phyloP scores from a whole-genome alignment of 2,113 vertebrate genomes.

The Sardina pilchardus region DNA sequence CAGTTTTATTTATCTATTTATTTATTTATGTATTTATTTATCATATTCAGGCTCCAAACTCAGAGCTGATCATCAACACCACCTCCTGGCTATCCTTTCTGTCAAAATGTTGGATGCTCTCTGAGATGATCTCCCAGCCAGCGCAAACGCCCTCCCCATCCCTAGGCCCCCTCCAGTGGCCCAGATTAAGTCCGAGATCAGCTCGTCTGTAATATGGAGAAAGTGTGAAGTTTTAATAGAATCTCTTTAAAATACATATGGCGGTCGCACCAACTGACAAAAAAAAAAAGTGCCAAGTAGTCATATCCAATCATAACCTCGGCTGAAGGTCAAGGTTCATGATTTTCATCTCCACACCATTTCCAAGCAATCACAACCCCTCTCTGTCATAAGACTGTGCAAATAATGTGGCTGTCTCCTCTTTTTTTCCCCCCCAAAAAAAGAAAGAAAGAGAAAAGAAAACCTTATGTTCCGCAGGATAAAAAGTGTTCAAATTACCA shows the following conservation, averaged over 20 bases:
- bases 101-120: neutral
- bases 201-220: neutral
- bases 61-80: neutral
- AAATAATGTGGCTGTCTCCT: slow-evolving; percentile 46
- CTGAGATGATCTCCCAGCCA: neutral
- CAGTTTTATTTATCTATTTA: neutral
- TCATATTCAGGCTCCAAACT: neutral
- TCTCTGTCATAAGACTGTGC: slow-evolving; percentile 37
- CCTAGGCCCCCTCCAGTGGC: neutral
- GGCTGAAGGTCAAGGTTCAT: slow-evolving; percentile 36
- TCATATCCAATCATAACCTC: slow-evolving; percentile 42
- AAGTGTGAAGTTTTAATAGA: slow-evolving; percentile 16
- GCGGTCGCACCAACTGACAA: neutral
- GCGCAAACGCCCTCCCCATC: neutral
- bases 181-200: neutral
- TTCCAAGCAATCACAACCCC: slow-evolving; percentile 47
- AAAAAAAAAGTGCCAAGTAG: neutral
- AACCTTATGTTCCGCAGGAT: slow-evolving; percentile 60
- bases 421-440: slow-evolving; percentile 21
- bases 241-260: slow-evolving; percentile 17
- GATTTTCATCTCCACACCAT: slow-evolving; percentile 46
- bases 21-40: neutral
- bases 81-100: neutral
- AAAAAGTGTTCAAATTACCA: slow-evolving; percentile 67
- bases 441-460: neutral